Conservation (phyloP, 2,113 vertebrate genomes). For the Ranitomeya variabilis region DNA sequence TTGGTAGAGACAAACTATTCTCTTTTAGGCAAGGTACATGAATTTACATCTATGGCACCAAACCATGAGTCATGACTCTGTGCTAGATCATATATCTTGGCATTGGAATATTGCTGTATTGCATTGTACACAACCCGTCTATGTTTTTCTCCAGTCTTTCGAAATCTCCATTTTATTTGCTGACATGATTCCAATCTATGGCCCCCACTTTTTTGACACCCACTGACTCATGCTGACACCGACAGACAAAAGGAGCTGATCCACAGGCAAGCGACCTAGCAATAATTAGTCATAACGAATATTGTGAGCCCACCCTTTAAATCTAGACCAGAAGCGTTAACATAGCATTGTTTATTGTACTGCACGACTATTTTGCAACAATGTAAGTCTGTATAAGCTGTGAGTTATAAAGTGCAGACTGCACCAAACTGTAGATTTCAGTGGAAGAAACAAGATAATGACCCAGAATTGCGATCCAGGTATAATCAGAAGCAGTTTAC, state of each 20-base stretch:
- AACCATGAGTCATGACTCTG: background rate
- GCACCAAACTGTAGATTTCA: constrained; percentile 38
- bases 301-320: background rate
- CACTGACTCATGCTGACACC: background rate
- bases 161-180: background rate
- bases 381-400: constrained; percentile 12
- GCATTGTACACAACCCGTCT: background rate
- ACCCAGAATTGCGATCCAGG: constrained; percentile 41
- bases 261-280: background rate
- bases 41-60: background rate
- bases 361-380: constrained; percentile 26
- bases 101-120: background rate
- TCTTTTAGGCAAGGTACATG: background rate
- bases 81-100: background rate
- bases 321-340: background rate
- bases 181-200: background rate
- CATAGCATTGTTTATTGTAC: background rate
- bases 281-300: background rate
- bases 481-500: constrained; percentile 55
- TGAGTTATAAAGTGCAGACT: background rate
- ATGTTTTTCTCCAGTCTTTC: background rate
- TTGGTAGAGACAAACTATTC: background rate
- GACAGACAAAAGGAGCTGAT: background rate
- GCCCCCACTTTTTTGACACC: background rate
- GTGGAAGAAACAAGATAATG: constrained; percentile 47